Evolutionary conservation across 2,113 vertebrate genomes (phyloP), one percentile per base, ranked within the genome.

Genomic region (Anarhynchus alexandrinus): DNA sequence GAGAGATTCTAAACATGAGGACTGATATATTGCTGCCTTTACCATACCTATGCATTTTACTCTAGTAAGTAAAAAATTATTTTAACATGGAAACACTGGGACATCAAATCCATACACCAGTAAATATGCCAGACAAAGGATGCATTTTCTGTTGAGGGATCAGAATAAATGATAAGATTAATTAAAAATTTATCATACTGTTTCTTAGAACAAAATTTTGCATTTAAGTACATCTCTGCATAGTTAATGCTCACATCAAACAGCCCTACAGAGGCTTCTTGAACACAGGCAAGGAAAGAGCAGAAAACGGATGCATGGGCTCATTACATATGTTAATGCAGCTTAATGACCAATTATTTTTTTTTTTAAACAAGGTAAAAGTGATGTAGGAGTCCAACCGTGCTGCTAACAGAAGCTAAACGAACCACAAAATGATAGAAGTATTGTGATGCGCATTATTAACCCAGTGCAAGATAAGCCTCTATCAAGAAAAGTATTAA

Each of bases 1-100:
- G 88, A 88, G 90, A 93, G 93, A 74, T 82, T 93, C 91, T 45
- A 47, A 93, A 88, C 76, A 72, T 25, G 61, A 88, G 76, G 71
- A 93, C 64, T 87, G 62, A 85, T 78, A 32, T 18, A 47, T 62
- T n/a, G 6, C 42, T 81, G 74, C 40, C 30, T 91, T 92, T 59
- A 47, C 80, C 59, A 83, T 26, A 82, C 18, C 64, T 64, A 29
- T 2, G 9, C 49, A n/a, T 90, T 94, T 94, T 57, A 80, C 12
- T 91, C 26, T 5, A 30, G 45, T 29, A 89, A 54, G 83, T 47
- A 43, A 79, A 90, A 92, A 70, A 58, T 14, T n/a, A 43, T 74
- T 91, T 92, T 58, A 76, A 61, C 30, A 69, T 4, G 6, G 52
- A 70, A 91, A 32, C 70, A 73, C 20, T 34, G 6, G 11, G 36